Evolutionary conservation across 1,140 invertebrate species (phyloP).

Genomic region (Tetramorium simillimum): DNA sequence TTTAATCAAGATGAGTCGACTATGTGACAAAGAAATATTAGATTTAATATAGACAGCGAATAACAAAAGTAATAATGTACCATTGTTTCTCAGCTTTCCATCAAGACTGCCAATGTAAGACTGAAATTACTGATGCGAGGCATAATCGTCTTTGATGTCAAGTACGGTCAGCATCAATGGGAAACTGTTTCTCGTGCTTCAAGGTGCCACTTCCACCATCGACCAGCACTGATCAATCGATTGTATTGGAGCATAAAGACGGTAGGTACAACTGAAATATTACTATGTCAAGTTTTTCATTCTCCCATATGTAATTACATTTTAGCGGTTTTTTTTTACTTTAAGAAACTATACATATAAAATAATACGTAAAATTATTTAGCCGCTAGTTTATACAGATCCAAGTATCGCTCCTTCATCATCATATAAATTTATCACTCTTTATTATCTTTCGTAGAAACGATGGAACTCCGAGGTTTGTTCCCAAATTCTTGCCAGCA

Average conservation of each 20-base stretch:
- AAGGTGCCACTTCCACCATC: constrained; percentile 89
- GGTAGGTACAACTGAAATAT: constrained; percentile 82
- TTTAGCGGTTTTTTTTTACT: not conserved
- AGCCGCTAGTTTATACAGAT: no score
- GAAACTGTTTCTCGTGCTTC: constrained; percentile 92
- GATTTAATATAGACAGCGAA: no score
- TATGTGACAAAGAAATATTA: no score
- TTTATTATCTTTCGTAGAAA: constrained; percentile 82
- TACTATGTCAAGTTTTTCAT: not conserved
- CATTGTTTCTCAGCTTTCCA: constrained; percentile 75
- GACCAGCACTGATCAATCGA: constrained; percentile 84
- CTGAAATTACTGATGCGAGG: constrained; percentile 83
- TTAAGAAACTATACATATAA: not conserved
- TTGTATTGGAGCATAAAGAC: constrained; percentile 87
- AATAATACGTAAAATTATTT: not conserved
- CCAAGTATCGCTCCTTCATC: no score
- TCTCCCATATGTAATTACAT: constrained; percentile 50
- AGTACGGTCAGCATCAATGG: constrained; percentile 89
- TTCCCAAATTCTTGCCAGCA: constrained; percentile 86
- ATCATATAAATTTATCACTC: not conserved
- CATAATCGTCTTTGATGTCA: constrained; percentile 80
- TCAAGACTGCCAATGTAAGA: constrained; percentile 83
- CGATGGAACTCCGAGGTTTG: constrained; percentile 86
- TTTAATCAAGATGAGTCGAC: no score
- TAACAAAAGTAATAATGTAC: not conserved